Base-by-base conservation (phyloP, 2,797 vertebrate species). In the Vespertilio murinus region DNA sequence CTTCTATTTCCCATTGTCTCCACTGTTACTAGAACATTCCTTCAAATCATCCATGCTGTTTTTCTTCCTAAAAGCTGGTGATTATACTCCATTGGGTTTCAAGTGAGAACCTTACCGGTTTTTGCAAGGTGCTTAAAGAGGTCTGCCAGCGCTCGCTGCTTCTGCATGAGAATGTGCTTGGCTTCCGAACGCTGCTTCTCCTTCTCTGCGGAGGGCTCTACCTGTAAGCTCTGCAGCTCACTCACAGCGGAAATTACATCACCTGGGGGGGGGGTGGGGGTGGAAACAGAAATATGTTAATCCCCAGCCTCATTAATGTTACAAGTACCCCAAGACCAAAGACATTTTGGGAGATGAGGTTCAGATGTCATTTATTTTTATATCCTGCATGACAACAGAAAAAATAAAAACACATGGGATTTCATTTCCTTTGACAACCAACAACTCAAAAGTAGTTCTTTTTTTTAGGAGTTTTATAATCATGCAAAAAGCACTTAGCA, bases 91-190 rank as follows among this genome's bases (percentile, higher is more conserved):
- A 35, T 0, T 17, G n/a, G 47, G 23, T 85, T 80, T 96, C 12
- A 56, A 71, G 28, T 1, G n/a, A 94, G 47, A 90, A 65, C 30
- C 95, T 98, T 85, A 99, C 99, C 99, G 42, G 98, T 98, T 97
- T 98, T 98, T 79, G 98, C 80, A 64, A 99, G 99, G 98, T 98
- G 98, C 98, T 99, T 99, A 96, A 99, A 99, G 69, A 99, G 99
- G 78, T 99, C 99, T 12, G 99, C 98, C 82, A 99, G 97, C 2
- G 99, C 99, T 80, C 99, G 98, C 97, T 99, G 99, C 96, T 99
- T 99, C 97, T 99, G 99, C 98, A 99, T 98, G 18, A 99, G 99
- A 97, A 99, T 99, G 95, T 99, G 99, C 93, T 99, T 99, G 88
- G 98, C 99, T 96, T 99, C 99, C 0, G 99, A 97, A 69, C 97